Conservation (phyloP, 2,797 vertebrate species). For the Phalloptychus januarius region DNA sequence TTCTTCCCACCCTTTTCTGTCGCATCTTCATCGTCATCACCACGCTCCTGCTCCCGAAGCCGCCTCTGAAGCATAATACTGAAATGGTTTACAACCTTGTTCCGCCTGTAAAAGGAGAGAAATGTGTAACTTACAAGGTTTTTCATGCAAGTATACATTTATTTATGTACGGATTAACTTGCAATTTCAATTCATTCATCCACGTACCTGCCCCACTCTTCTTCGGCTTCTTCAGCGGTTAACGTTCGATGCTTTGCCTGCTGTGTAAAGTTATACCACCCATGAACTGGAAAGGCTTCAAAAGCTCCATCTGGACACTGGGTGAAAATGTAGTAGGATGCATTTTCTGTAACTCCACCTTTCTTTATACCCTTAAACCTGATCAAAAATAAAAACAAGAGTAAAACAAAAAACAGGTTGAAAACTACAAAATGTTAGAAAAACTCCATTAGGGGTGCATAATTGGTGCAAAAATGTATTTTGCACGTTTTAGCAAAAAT, state of each 20-base stretch:
- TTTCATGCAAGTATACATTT: neutral
- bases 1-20: constrained; percentile 85
- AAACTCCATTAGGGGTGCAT: neutral
- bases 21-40: constrained; percentile 84
- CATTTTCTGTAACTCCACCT: constrained; percentile 91
- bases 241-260: constrained; percentile 90
- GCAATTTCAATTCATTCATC: neutral
- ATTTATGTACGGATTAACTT: neutral
- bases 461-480: neutral
- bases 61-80: constrained; percentile 95
- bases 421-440: neutral
- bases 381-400: constrained; percentile 15
- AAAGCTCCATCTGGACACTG: constrained; percentile 93
- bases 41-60: constrained; percentile 86
- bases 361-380: constrained; percentile 93
- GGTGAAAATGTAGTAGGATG: constrained; percentile 94
- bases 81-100: constrained; percentile 95
- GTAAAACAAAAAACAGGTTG: neutral
- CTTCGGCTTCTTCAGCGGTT: constrained; percentile 92
- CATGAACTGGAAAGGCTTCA: constrained; percentile 91
- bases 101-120: constrained; percentile 77
- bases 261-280: constrained; percentile 94
- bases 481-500: neutral
- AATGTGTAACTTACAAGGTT: neutral
- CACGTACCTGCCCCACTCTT: constrained; percentile 90